Evolutionary conservation across 2,113 vertebrate genomes (phyloP), one percentile per base, ranked within the genome.

Genomic region (Furnarius figulus): DNA sequence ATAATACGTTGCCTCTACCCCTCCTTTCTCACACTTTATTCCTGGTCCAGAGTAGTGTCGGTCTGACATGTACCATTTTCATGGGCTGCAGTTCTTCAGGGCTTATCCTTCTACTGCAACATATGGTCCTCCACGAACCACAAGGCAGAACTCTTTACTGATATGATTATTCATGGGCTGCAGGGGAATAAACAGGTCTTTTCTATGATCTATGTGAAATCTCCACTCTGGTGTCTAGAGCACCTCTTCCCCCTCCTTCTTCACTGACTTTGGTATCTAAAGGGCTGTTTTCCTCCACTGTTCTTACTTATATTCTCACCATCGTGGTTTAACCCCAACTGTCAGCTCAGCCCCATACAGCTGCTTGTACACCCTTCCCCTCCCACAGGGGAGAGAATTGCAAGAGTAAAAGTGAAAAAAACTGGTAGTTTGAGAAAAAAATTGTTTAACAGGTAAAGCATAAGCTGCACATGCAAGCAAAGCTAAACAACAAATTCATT

Each of bases 61-160:
- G 25, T 61, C 22, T 46, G n/a, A 24, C 1, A 2, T 8, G 15
- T 6, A 24, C 18, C 10, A 6, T 47, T 47, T 61, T 31, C 20
- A 46, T 0, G 14, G 2, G 6, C n/a, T 90, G 35, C 49, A 37
- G 27, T 47, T 76, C 76, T 87, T 63, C 73, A 79, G 28, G 27
- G 13, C 10, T 73, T 52, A 73, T 20, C 37, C 47, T 67, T 14
- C 35, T 77, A 9, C 53, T 59, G 22, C 4, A 0, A 4, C 0
- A 1, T 22, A 13, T 11, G 20, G 11, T 61, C 55, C 14, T 85
- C 35, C 49, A 68, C 0, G 0, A 59, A 6, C 22, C n/a, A 14
- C n/a, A 65, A 31, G 44, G 63, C 1, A 53, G 6, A 25, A 30
- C 15, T 15, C 7, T 59, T 21, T 49, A 59, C 44, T 59, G 35